Base-by-base conservation (phyloP, 1,140 invertebrate species). In the Scaptodrosophila lebanonensis region DNA sequence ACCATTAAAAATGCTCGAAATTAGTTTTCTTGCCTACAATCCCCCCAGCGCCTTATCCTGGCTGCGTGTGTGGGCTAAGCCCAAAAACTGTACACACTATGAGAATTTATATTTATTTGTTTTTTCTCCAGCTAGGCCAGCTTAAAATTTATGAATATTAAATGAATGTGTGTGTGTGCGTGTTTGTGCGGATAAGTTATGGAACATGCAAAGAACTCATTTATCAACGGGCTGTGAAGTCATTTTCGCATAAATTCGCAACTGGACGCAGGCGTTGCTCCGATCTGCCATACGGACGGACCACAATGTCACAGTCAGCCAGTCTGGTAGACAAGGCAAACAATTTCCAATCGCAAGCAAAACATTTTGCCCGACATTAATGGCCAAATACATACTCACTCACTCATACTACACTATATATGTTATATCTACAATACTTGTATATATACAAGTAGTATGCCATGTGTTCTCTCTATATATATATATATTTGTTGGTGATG, bases 191-290 rank as follows among this genome's bases (percentile, higher is more conserved):
- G 50, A 57, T 54, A 77, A 79, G 73, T 79, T 79, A 79, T 79
- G 66, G 73, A 64, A 82, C 75, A 79, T 79, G 73, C 73, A 82
- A 79, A 79, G 68, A 73, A 69, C 73, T 66, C 73, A 79, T 79
- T 82, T 79, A 79, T 79, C 73, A 79, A 79, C 40, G 62, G 59
- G 48, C 56, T 58, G 72, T 64, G 72, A 67, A 67, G 72, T 71
- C 57, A 76, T 75, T 4, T 25, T 25, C 22, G 22, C 22, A 25
- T 25, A 25, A 25, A 25, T 25, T 25, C 22, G 8, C 22, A 25
- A 25, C 8, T 25, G 22, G 22, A 25, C 8, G 22, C 22, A 25
- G 3, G 8, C 22, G 8, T 25, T 8, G 8, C 22, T 25, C 22
- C 3, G 8, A 25, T 25, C 22, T 25, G 22, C 3, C 22, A 25